These are phyloP conservation scores for Heteromyza rotundicornis DNA, from an alignment of 2,888 invertebrate genomes.

Conservation along the genomic window DNA sequence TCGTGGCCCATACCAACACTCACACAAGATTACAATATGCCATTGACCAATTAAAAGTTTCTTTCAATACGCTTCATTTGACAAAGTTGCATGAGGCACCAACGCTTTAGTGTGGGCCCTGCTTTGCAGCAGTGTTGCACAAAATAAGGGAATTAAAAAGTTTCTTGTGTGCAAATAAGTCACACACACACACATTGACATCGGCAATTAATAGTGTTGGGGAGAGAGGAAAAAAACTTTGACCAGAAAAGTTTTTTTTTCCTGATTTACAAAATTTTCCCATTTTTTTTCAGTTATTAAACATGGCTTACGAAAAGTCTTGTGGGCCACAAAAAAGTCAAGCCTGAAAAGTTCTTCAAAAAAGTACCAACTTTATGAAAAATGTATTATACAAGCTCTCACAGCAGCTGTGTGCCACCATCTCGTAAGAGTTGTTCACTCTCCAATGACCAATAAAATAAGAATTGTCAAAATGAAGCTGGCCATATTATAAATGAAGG, in stretches of 20 bases:
- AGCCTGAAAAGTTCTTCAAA: too few species aligned
- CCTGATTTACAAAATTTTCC: too few species aligned
- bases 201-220: neutral
- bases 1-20: too few species aligned
- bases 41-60: constrained; percentile 57
- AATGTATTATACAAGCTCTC: too few species aligned
- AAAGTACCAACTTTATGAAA: too few species aligned
- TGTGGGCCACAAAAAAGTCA: too few species aligned
- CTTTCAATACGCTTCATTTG: constrained; percentile 55
- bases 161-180: constrained; percentile 22
- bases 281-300: too few species aligned
- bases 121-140: constrained; percentile 3
- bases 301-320: too few species aligned
- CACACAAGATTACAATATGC: constrained; percentile 46
- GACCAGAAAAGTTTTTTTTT: too few species aligned
- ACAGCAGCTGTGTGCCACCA: too few species aligned
- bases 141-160: constrained; percentile 29
- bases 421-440: too few species aligned
- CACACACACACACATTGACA: constrained; percentile 13
- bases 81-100: constrained; percentile 38
- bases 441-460: constrained; percentile 50
- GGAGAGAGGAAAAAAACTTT: neutral
- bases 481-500: neutral
- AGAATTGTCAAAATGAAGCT: constrained; percentile 19
- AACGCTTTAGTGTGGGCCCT: too few species aligned